Evolutionary conservation across 2,113 vertebrate genomes (phyloP).

Genomic region (Platysternon megacephalum): DNA sequence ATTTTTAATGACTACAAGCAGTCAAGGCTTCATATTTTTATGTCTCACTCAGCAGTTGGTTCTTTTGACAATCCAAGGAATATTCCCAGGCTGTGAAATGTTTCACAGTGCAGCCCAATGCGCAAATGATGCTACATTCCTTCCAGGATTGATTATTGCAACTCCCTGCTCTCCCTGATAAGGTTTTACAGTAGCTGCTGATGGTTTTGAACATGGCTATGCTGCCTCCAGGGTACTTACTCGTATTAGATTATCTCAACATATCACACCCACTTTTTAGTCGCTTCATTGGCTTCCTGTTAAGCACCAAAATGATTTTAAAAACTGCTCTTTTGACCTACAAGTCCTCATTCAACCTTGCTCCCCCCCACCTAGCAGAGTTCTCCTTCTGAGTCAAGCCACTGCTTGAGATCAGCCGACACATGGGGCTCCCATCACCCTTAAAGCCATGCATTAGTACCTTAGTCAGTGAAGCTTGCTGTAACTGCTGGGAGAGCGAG

Average conservation of each 20-base stretch:
- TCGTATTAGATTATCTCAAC: constrained; percentile 56
- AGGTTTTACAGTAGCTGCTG: constrained; percentile 41
- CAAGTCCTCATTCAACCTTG: constrained; percentile 40
- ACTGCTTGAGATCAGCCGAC: neutral
- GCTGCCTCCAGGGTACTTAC: constrained; percentile 48
- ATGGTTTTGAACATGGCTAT: constrained; percentile 27
- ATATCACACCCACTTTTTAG: constrained; percentile 46
- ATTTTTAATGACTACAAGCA: neutral
- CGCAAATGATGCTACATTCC: neutral
- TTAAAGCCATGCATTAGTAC: neutral
- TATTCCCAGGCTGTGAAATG: neutral
- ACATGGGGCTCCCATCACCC: neutral
- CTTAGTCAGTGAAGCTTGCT: neutral
- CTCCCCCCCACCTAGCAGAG: neutral
- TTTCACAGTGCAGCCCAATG: constrained; percentile 2
- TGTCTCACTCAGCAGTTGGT: neutral
- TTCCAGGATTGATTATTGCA: constrained; percentile 37
- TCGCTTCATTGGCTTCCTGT: constrained; percentile 43
- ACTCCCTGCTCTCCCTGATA: constrained; percentile 37
- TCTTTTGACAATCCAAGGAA: neutral
- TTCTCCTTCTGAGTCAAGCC: neutral
- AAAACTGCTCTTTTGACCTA: constrained; percentile 43
- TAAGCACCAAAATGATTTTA: constrained; percentile 42
- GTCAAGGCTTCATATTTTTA: neutral
- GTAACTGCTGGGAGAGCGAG: neutral